These are phyloP conservation scores for Tetragnatha montana DNA, from an alignment of 2,888 invertebrate genomes.

Conservation along the genomic window DNA sequence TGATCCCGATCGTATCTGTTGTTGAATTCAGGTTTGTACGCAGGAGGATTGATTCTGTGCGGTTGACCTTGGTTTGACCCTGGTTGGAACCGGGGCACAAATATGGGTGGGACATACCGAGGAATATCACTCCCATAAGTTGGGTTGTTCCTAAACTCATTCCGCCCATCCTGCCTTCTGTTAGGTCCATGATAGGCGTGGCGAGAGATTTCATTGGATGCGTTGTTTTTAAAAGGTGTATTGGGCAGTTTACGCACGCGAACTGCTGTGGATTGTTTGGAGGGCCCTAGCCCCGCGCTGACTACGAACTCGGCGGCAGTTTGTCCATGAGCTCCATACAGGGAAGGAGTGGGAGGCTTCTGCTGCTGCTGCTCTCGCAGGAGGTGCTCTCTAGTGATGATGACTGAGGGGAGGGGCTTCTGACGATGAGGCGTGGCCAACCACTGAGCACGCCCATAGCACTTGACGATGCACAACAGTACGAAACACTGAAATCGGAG, in stretches of 20 bases:
- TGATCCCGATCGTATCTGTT: neutral
- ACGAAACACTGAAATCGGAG: constrained; percentile 33
- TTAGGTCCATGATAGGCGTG: constrained; percentile 4
- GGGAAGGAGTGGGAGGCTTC: neutral
- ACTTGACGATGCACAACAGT: neutral
- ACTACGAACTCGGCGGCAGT: constrained; percentile 66
- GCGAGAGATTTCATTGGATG: neutral
- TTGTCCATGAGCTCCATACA: constrained; percentile 48
- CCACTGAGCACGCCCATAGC: neutral
- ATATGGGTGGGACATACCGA: constrained; percentile 47
- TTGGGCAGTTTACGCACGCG: constrained; percentile 53
- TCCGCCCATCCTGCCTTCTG: constrained; percentile 35
- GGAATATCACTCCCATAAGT: constrained; percentile 11
- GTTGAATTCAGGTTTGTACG: neutral
- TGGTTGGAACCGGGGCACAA: constrained; percentile 47
- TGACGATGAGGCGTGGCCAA: neutral
- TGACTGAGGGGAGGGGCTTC: constrained; percentile 47
- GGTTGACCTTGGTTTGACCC: neutral
- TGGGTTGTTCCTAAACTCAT: constrained; percentile 17
- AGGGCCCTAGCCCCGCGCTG: constrained; percentile 60
- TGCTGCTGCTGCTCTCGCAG: constrained; percentile 13
- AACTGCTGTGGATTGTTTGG: constrained; percentile 47
- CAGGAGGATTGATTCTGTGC: neutral
- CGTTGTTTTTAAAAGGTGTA: neutral
- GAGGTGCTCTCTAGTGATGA: constrained; percentile 60